Evolutionary conservation across 2,797 vertebrate species (phyloP).

Genomic region (Rhadinocentrus ornatus): DNA sequence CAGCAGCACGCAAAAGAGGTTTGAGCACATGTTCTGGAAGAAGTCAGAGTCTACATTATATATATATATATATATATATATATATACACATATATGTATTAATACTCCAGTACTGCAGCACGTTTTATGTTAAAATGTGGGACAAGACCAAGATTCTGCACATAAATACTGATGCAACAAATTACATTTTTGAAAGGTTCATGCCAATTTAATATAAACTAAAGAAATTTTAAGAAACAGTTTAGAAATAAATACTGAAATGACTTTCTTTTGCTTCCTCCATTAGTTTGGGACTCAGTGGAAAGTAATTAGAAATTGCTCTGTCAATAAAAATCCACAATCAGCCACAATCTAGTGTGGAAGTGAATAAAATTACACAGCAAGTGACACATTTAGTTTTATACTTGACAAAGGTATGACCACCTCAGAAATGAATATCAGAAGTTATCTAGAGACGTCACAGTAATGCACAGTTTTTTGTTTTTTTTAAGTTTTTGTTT

Average conservation of each 20-base stretch:
- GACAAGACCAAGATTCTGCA: not conserved
- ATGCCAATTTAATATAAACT: not conserved
- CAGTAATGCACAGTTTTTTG: not conserved
- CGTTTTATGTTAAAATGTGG: no score
- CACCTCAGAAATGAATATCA: not conserved
- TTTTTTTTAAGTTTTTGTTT: not conserved
- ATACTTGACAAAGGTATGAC: constrained; percentile 5
- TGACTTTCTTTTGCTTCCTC: not conserved
- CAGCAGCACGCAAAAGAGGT: constrained; percentile 45
- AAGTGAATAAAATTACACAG: not conserved
- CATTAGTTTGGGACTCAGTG: not conserved
- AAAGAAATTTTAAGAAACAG: not conserved
- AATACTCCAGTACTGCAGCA: not conserved
- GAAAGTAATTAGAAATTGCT: not conserved
- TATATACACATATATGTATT: not conserved
- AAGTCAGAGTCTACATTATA: not conserved
- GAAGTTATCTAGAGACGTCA: constrained; percentile 19
- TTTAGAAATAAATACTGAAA: not conserved
- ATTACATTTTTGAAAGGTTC: not conserved
- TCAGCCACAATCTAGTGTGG: not conserved
- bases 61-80: not conserved
- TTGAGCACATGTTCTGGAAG: no score
- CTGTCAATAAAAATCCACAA: no score
- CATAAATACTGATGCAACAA: not conserved
- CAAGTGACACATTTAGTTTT: not conserved